phyloP scores from a whole-genome alignment of 2,113 vertebrate genomes.

The Zosterops lateralis region DNA sequence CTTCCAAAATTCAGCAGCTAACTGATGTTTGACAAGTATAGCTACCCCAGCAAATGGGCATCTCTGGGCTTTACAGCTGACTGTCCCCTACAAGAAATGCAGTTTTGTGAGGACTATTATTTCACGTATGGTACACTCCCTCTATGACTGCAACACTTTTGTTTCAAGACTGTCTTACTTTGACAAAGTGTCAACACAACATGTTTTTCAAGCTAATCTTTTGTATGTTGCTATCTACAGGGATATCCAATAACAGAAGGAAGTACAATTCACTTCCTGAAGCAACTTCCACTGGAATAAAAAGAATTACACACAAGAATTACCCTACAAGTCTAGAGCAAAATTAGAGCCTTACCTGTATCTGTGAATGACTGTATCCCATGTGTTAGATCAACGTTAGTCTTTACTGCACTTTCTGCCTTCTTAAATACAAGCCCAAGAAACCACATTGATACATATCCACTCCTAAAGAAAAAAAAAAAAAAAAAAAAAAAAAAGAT shows the following conservation, averaged over 20 bases:
- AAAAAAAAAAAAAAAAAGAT: conserved; percentile 36
- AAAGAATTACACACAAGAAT: neutral
- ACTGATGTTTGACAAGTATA: neutral
- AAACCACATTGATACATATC: conserved; percentile 94
- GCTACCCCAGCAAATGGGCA: neutral
- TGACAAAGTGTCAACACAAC: neutral
- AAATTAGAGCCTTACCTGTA: conserved; percentile 79
- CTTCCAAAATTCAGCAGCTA: neutral
- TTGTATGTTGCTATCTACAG: neutral
- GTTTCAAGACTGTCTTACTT: neutral
- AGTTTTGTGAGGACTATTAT: neutral
- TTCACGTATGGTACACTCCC: fast-evolving
- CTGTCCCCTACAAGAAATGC: neutral
- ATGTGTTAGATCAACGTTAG: conserved; percentile 91
- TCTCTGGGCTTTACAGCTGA: neutral
- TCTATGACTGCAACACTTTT: neutral
- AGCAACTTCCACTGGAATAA: neutral
- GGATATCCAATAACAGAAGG: neutral
- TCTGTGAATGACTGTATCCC: conserved; percentile 97
- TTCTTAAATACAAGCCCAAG: conserved; percentile 95
- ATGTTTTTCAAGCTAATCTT: neutral
- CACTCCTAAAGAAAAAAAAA: conserved; percentile 76
- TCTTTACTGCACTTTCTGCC: conserved; percentile 88
- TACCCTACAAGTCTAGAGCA: neutral
- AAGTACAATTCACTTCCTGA: neutral